These are phyloP conservation scores for Anagyrus pseudococci DNA, from an alignment of 2,888 invertebrate genomes.

Conservation along the genomic window DNA sequence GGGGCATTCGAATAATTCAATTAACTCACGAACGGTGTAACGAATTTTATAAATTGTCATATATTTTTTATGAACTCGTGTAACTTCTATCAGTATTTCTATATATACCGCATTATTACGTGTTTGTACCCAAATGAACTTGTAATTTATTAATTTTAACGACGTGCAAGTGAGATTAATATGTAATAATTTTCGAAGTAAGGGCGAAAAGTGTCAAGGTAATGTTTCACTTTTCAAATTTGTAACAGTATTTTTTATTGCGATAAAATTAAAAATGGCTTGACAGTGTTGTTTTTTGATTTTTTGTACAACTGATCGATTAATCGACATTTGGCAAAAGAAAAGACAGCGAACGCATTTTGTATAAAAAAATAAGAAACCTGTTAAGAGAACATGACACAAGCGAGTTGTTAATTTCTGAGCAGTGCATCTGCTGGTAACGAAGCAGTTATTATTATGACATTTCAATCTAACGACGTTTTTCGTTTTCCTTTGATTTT, in stretches of 20 bases:
- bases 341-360: constrained; percentile 20
- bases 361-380: constrained; percentile 19
- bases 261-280: constrained; percentile 21
- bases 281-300: constrained; percentile 18
- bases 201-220: background rate
- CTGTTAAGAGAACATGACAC: constrained; percentile 26
- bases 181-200: background rate
- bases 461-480: too few relatives aligned
- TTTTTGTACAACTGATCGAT: constrained; percentile 19
- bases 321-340: constrained; percentile 14
- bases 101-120: background rate
- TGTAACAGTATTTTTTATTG: constrained; percentile 22
- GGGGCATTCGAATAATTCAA: too few relatives aligned
- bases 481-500: too few relatives aligned
- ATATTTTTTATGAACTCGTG: background rate
- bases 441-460: too few relatives aligned
- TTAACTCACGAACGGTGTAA: too few relatives aligned
- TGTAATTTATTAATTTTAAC: too few relatives aligned
- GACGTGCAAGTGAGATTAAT: too few relatives aligned
- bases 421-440: background rate
- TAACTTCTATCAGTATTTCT: background rate
- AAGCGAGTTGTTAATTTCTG: constrained; percentile 13
- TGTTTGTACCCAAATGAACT: too few relatives aligned
- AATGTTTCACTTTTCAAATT: constrained; percentile 15
- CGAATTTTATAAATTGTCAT: background rate